These are phyloP conservation scores for Mechanitis mazaeus DNA, from an alignment of 2,888 invertebrate species.

Conservation along the genomic window DNA sequence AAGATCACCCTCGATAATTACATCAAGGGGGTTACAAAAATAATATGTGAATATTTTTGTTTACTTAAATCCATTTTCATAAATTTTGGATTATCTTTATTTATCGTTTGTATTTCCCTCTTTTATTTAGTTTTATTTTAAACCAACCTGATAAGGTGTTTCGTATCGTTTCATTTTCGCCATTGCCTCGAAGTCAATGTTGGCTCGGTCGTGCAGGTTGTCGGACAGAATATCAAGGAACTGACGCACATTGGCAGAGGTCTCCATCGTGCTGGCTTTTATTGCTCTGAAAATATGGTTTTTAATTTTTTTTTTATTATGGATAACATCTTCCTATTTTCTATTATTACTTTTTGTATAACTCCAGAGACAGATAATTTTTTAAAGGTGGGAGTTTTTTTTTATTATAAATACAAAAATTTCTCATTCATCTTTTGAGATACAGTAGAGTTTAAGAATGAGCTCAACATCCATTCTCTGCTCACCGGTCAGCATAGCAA, in stretches of 20 bases:
- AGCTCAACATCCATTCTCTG: neutral
- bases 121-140: neutral
- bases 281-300: constrained; percentile 79
- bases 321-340: neutral
- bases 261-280: constrained; percentile 90
- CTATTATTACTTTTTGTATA: too few species aligned
- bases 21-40: neutral
- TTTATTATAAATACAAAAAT: too few species aligned
- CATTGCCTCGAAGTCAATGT: constrained; percentile 86
- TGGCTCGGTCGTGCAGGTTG: constrained; percentile 82
- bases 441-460: neutral
- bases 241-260: constrained; percentile 84
- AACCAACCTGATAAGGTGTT: constrained; percentile 43
- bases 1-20: constrained; percentile 18
- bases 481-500: constrained; percentile 88
- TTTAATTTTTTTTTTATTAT: neutral
- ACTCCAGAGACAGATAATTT: too few species aligned
- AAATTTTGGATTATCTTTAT: neutral
- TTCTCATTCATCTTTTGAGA: too few species aligned
- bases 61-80: too few species aligned
- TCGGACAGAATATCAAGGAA: constrained; percentile 87
- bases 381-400: too few species aligned
- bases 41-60: too few species aligned
- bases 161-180: constrained; percentile 80
- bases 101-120: neutral